phyloP scores from a whole-genome alignment of 2,797 vertebrate genomes.

The Esox masquinongy region DNA sequence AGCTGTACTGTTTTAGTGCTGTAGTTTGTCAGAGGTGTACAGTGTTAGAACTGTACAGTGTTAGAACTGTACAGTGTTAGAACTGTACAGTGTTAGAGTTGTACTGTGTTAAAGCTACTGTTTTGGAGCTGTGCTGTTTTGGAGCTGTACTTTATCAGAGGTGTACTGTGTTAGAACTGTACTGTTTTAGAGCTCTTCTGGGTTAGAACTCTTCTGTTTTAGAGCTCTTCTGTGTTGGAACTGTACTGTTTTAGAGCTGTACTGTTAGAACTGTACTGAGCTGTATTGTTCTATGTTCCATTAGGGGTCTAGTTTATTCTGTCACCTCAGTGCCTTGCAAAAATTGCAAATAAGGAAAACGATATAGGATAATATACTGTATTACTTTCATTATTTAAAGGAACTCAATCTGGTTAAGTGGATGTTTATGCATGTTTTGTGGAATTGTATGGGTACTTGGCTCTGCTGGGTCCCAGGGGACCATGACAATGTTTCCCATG shows the following conservation, averaged over 20 bases:
- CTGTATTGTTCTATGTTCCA: not conserved
- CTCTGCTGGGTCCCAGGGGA: slow-evolving; percentile 29
- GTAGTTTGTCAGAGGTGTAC: too few species aligned
- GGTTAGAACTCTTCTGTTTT: too few species aligned
- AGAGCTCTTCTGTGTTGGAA: too few species aligned
- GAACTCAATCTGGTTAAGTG: not conserved
- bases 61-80: too few species aligned
- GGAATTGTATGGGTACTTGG: slow-evolving; percentile 34
- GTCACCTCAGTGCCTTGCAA: not conserved
- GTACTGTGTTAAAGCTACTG: too few species aligned
- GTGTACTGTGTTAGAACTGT: too few species aligned
- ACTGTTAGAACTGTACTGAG: slow-evolving; percentile 9
- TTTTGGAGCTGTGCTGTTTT: too few species aligned
- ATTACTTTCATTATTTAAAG: not conserved
- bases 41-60: too few species aligned
- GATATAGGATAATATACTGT: not conserved
- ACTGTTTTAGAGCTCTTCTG: too few species aligned
- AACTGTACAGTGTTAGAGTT: too few species aligned
- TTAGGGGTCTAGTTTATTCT: not conserved
- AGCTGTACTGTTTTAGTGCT: too few species aligned
- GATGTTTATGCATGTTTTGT: slow-evolving; percentile 10
- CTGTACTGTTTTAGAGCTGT: not conserved
- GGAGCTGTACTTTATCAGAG: too few species aligned
- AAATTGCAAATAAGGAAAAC: slow-evolving; percentile 11
- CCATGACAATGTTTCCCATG: slow-evolving; percentile 47